Percentiles rank a stretch among this genome's conserved stretches.
Evolutionary conservation across 92 coral and sea anemone species (phyloP).

Genomic region (Zoanthus gigantus): DNA sequence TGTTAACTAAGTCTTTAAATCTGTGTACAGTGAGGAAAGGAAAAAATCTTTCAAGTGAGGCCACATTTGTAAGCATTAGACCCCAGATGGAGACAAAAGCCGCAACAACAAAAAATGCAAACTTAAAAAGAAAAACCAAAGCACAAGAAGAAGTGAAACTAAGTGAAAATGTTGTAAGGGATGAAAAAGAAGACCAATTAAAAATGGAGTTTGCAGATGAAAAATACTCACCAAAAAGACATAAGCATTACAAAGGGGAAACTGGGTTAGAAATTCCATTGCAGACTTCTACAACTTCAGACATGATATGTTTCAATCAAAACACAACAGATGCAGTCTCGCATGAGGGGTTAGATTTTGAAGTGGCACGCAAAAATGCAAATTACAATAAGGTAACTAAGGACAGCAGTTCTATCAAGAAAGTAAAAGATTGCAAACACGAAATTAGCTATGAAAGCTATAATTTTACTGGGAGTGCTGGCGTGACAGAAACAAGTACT

Average conservation of each 20-base stretch:
- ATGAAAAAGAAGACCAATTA: conserved; percentile 20
- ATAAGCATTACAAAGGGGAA: neutral
- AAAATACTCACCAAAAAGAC: conserved; percentile 6
- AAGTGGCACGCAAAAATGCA: too few species aligned
- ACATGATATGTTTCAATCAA: neutral
- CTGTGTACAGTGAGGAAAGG: neutral
- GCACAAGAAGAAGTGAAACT: neutral
- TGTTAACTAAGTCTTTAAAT: neutral
- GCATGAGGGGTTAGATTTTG: neutral
- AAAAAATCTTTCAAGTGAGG: neutral
- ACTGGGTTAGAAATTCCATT: neutral
- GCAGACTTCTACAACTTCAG: neutral
- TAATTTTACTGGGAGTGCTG: too few species aligned
- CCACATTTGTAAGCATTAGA: neutral
- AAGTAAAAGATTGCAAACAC: conserved; percentile 3
- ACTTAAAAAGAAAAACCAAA: neutral
- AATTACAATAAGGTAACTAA: neutral
- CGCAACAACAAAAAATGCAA: neutral
- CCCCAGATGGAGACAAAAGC: neutral
- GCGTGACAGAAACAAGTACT: neutral
- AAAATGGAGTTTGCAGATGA: conserved; percentile 24
- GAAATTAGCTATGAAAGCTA: neutral
- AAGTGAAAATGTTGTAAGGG: neutral
- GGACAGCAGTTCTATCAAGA: neutral
- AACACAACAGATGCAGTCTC: neutral